These are phyloP conservation scores for Melanargia galathea DNA, from an alignment of 2,888 invertebrate species.

Conservation along the genomic window DNA sequence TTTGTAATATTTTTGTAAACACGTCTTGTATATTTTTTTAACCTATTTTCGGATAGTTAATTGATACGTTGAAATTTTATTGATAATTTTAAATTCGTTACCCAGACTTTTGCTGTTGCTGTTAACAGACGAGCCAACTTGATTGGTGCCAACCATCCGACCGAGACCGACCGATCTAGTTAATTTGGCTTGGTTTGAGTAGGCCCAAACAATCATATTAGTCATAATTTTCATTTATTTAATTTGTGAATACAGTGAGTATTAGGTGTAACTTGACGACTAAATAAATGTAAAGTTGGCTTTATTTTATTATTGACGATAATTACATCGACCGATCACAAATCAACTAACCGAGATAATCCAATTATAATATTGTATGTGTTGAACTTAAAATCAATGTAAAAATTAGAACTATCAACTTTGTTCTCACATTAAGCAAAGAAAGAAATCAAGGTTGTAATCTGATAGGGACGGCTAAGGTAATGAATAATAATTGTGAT, in stretches of 20 bases:
- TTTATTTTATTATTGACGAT: too few relatives aligned
- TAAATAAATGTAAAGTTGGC: too few relatives aligned
- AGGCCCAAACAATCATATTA: not conserved
- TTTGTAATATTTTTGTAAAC: constrained; percentile 4
- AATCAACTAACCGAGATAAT: too few relatives aligned
- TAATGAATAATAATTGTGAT: not conserved
- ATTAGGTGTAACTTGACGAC: too few relatives aligned
- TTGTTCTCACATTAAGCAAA: too few relatives aligned
- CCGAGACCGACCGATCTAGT: not conserved
- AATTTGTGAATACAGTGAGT: too few relatives aligned
- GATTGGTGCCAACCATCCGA: not conserved
- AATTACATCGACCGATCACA: too few relatives aligned
- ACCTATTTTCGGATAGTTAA: constrained; percentile 47
- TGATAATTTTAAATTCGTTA: constrained; percentile 78
- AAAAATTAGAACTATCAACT: too few relatives aligned
- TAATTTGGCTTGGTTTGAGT: not conserved
- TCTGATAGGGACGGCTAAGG: not conserved
- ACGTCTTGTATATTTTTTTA: constrained; percentile 55
- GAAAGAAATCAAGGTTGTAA: too few relatives aligned
- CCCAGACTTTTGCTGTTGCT: constrained; percentile 31
- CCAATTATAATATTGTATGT: too few relatives aligned
- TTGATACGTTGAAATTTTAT: constrained; percentile 73
- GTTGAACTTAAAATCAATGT: too few relatives aligned
- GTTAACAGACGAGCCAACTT: constrained; percentile 11
- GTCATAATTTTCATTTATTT: too few relatives aligned